These are phyloP conservation scores for Heterodera carotae DNA, from an alignment of 1,140 invertebrate species.

Conservation along the genomic window DNA sequence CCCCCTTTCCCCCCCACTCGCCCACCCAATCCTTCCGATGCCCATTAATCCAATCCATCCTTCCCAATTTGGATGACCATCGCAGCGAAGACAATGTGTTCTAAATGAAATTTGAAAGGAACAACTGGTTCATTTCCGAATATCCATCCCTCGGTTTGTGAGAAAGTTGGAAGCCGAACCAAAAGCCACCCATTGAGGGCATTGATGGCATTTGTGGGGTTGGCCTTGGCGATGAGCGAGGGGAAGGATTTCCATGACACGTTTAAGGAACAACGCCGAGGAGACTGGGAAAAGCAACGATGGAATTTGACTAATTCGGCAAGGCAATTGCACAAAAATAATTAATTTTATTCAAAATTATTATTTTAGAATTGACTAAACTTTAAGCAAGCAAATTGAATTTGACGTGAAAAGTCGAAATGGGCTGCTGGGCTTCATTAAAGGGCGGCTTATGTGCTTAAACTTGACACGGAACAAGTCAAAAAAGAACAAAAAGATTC, in stretches of 20 bases:
- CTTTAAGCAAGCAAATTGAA: no score
- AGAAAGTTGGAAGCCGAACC: not conserved
- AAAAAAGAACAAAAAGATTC: no score
- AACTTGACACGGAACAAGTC: no score
- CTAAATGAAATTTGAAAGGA: not conserved
- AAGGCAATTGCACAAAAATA: no score
- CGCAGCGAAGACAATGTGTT: not conserved
- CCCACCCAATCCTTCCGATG: not conserved
- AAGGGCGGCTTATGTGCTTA: no score
- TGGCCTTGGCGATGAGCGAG: not conserved
- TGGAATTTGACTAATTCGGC: not conserved
- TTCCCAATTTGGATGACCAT: not conserved
- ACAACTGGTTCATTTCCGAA: not conserved
- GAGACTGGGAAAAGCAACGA: not conserved
- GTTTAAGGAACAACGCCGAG: not conserved
- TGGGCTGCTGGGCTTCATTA: no score
- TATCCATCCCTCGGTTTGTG: not conserved
- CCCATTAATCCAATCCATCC: not conserved
- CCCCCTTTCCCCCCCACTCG: no score
- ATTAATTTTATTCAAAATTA: no score
- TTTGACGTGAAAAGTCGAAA: no score
- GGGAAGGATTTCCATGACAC: not conserved
- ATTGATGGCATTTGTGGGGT: not conserved
- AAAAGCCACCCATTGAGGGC: not conserved
- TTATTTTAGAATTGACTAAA: no score